Base-by-base conservation (phyloP, 1,140 invertebrate species). In the Papilio dardanus region DNA sequence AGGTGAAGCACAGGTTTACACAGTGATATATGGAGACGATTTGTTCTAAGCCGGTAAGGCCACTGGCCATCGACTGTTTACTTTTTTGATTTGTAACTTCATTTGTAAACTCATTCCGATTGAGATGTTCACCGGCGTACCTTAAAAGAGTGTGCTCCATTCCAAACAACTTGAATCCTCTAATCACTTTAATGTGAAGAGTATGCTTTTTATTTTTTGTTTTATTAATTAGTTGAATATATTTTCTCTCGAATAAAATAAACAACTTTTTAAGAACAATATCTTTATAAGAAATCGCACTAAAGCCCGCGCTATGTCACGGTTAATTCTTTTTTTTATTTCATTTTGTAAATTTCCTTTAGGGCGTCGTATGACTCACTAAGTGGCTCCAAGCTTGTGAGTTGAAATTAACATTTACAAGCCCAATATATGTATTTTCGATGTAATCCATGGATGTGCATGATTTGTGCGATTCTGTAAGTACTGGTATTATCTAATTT, bases 21-120 rank as follows among this genome's bases (percentile, higher is more conserved):
- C 71, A 66, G 75, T 79, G 78, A 82, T 85, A 73, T 83, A 83
- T 80, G 66, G 71, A 77, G 46, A 79, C 78, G 80, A 83, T 86
- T 84, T 84, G 79, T 84, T 82, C 76, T 68, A 71, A 71, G 67
- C 54, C 54, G 46, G 33, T 75, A 24, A 46, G 19, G 66, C 69
- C 35, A 73, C 69, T 65, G 71, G 75, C 73, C 67, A 81, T 74
- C 76, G 71, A 40, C 33, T 82, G 74, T 80, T 78, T 84, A 74
- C 81, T 68, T 74, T 74, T 65, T 77, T 80, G 76, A 81, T 82
- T 81, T 83, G 78, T 79, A 76, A 76, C 77, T 81, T 75, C 77
- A 77, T 79, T 79, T 81, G 80, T 79, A 46, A 80, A 66, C n/a
- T 66, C 69, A 77, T 74, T 33, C 19, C 35, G 71, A 76, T 77